Evolutionary conservation across 2,113 vertebrate species (phyloP).

Genomic region (Ceuthmochares aereus): DNA sequence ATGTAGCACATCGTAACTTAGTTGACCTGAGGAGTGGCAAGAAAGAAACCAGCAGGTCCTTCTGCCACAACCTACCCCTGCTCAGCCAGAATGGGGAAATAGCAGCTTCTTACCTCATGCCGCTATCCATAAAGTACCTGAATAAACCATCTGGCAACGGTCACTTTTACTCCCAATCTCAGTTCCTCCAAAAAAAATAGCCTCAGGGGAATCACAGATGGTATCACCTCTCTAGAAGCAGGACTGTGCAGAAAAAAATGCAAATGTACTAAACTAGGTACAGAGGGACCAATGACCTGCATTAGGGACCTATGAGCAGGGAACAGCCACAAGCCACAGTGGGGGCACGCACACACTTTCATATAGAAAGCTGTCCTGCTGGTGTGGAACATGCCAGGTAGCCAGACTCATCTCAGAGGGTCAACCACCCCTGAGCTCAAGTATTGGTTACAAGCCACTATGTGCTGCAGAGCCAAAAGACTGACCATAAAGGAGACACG

Average conservation of each 20-base stretch:
- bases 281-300: neutral
- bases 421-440: neutral
- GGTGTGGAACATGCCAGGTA: neutral
- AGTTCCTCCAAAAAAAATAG: neutral
- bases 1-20: fast-evolving
- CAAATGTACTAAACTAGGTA: neutral
- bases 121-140: neutral
- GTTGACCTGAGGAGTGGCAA: neutral
- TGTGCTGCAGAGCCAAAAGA: neutral
- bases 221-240: neutral
- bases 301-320: neutral
- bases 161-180: neutral
- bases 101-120: fast-evolving
- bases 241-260: neutral
- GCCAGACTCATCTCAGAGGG: neutral
- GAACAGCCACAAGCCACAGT: neutral
- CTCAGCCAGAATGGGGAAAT: neutral
- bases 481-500: neutral
- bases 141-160: neutral
- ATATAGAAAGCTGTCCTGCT: neutral
- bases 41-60: neutral
- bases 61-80: neutral
- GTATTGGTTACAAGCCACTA: too few species aligned
- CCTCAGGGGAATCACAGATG: neutral
- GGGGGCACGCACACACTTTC: neutral